These are phyloP conservation scores for Nothoprocta perdicaria DNA, from an alignment of 2,113 vertebrate genomes.

Conservation along the genomic window DNA sequence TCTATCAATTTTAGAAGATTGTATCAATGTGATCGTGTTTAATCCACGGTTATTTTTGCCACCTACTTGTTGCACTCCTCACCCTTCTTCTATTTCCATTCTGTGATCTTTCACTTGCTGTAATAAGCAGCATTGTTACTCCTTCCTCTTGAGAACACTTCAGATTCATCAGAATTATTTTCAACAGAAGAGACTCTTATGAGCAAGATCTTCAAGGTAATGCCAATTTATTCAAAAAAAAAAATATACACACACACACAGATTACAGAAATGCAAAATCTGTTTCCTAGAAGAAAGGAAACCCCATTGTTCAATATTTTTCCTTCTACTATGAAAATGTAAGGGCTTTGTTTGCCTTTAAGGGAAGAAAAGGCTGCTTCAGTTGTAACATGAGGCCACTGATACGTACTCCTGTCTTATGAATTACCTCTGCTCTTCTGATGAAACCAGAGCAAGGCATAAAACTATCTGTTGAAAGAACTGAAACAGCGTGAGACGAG, in stretches of 20 bases:
- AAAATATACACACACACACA: not conserved
- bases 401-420: not conserved
- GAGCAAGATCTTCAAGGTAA: not conserved
- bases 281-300: not conserved
- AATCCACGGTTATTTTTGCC: not conserved
- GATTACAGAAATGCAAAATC: not conserved
- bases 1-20: not conserved
- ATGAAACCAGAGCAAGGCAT: not conserved
- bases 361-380: constrained; percentile 32
- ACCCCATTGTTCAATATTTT: not conserved
- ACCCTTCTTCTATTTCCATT: not conserved
- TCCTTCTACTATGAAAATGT: not conserved
- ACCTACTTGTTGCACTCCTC: not conserved
- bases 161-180: not conserved
- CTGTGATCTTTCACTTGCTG: not conserved
- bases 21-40: too few relatives aligned
- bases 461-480: not conserved
- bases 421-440: not conserved
- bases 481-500: not conserved
- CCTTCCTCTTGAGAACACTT: not conserved
- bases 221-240: not conserved
- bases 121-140: not conserved
- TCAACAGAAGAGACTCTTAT: not conserved
- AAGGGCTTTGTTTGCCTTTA: constrained; percentile 39
- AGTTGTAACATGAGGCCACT: not conserved